These are phyloP conservation scores for Dioctria linearis DNA, from an alignment of 2,888 invertebrate species.

Conservation along the genomic window DNA sequence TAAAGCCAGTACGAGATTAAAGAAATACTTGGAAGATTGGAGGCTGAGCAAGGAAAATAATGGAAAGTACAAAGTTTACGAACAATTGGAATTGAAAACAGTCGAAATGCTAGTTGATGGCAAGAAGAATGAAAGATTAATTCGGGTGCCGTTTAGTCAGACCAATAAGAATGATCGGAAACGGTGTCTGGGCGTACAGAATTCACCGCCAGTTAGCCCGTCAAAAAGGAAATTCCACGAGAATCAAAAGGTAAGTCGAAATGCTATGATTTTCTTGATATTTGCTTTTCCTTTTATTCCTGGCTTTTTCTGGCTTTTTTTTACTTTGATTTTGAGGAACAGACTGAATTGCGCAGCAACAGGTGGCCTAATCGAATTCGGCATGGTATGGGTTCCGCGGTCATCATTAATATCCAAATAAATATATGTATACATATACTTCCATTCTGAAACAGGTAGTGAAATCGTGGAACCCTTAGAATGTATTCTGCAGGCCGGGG, in stretches of 20 bases:
- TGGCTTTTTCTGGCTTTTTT: too few relatives aligned
- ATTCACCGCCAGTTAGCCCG: conserved; percentile 60
- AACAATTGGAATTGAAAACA: not conserved
- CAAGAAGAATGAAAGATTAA: conserved; percentile 16
- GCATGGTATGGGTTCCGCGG: too few relatives aligned
- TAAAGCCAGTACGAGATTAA: conserved; percentile 36
- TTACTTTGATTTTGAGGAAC: too few relatives aligned
- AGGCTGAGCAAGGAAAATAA: conserved; percentile 55
- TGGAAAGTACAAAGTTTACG: not conserved
- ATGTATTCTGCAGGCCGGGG: too few relatives aligned
- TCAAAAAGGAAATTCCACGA: conserved; percentile 59
- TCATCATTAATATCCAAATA: too few relatives aligned
- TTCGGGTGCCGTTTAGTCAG: conserved; percentile 51
- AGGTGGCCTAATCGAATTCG: too few relatives aligned
- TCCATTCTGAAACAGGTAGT: too few relatives aligned
- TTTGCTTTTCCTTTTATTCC: too few relatives aligned
- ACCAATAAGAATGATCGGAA: conserved; percentile 50
- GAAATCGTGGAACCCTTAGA: too few relatives aligned
- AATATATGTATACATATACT: too few relatives aligned
- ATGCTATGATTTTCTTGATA: not conserved
- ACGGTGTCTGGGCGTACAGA: conserved; percentile 19
- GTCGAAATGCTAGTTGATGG: not conserved
- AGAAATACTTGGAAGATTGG: conserved; percentile 38
- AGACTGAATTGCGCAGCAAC: too few relatives aligned
- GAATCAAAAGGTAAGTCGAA: conserved; percentile 58